Conservation (phyloP, 2,888 invertebrate species). For the Trypoxylon attenuatum region DNA sequence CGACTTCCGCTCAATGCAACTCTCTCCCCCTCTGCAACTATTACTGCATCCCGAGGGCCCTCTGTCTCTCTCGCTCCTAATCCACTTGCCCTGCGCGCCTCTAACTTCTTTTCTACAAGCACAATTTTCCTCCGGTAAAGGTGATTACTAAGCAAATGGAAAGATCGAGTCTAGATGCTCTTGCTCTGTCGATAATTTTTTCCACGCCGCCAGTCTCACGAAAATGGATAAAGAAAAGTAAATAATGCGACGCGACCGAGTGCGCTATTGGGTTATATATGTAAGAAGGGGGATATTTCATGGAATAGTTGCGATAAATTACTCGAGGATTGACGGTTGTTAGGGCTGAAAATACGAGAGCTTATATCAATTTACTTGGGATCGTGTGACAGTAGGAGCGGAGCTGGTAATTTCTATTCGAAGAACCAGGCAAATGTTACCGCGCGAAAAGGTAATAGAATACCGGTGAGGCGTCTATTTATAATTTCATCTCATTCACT, state of each 20-base stretch:
- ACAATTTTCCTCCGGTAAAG: too few relatives aligned
- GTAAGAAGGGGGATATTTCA: too few relatives aligned
- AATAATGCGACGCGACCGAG: too few relatives aligned
- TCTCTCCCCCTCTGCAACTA: constrained; percentile 27
- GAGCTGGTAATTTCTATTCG: constrained; percentile 40
- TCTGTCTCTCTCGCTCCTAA: neutral
- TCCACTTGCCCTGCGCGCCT: too few relatives aligned
- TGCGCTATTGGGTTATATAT: too few relatives aligned
- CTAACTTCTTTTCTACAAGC: too few relatives aligned
- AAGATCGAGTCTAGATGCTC: too few relatives aligned
- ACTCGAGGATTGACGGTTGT: constrained; percentile 38
- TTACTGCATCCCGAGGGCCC: too few relatives aligned
- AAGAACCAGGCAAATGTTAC: constrained; percentile 5
- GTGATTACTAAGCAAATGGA: too few relatives aligned
- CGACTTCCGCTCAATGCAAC: constrained; percentile 32
- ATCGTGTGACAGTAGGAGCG: constrained; percentile 34
- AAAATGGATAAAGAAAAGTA: too few relatives aligned
- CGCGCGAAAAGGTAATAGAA: constrained; percentile 34
- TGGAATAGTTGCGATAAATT: constrained; percentile 52
- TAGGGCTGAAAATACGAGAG: constrained; percentile 32
- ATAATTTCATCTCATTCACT: constrained; percentile 55
- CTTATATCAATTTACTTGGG: constrained; percentile 44
- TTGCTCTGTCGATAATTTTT: too few relatives aligned
- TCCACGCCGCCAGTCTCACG: too few relatives aligned
- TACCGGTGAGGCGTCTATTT: constrained; percentile 41